Conservation (phyloP, 2,113 vertebrate genomes). For the Rhinopomastus cyanomelas region DNA sequence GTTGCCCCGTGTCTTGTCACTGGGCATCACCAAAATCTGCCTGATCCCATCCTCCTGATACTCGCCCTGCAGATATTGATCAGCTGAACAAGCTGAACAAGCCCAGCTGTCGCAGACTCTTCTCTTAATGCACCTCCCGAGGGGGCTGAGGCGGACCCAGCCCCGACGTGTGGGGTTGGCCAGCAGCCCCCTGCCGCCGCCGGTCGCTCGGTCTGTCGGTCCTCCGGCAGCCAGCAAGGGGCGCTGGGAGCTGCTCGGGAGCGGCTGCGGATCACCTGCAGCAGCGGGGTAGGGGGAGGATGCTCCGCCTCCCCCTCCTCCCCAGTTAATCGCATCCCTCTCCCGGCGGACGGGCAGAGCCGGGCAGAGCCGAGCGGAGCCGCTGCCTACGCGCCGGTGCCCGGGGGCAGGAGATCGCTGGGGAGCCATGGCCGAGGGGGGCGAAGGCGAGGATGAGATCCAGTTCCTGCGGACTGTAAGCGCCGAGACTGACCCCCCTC, state of each 20-base stretch:
- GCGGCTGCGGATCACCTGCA: constrained; percentile 75
- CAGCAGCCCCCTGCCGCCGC: no score
- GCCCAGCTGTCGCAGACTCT: no score
- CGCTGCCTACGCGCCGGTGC: background rate
- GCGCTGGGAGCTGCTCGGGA: constrained; percentile 58
- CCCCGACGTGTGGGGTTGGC: no score
- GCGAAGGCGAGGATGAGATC: constrained; percentile 89
- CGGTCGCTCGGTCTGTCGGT: no score
- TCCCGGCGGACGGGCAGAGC: background rate
- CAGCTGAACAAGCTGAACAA: no score
- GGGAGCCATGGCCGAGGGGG: constrained; percentile 85
- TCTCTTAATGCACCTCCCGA: no score
- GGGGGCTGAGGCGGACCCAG: rapidly evolving
- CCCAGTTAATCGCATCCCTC: constrained; percentile 31
- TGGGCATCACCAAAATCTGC: no score
- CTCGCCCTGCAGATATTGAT: no score
- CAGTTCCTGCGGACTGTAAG: constrained; percentile 91
- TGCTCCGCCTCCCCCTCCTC: constrained; percentile 68
- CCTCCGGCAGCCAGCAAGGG: constrained; percentile 49
- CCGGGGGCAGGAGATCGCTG: background rate
- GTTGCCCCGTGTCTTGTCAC: no score
- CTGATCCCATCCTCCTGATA: no score
- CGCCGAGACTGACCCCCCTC: background rate
- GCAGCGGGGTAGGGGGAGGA: constrained; percentile 14
- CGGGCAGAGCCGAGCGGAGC: constrained; percentile 20